These are phyloP conservation scores for Neoaliturus tenellus DNA, from an alignment of 2,888 invertebrate species.

Conservation along the genomic window DNA sequence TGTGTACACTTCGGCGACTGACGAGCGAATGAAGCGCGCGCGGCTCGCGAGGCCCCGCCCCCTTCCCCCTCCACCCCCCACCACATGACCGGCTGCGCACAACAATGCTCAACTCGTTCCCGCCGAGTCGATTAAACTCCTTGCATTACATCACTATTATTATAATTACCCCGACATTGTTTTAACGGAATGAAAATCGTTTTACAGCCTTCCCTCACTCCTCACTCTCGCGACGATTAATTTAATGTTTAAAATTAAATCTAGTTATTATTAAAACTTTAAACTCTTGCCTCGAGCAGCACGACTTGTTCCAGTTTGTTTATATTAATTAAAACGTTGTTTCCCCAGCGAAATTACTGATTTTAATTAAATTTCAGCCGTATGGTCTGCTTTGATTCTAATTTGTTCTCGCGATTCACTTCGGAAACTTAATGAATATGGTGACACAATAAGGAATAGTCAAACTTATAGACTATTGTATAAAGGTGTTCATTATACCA, in stretches of 20 bases:
- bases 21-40: constrained; percentile 42
- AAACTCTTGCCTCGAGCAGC: constrained; percentile 35
- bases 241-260: constrained; percentile 50
- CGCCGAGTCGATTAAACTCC: constrained; percentile 55
- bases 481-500: too few relatives aligned
- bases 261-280: constrained; percentile 48
- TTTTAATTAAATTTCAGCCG: constrained; percentile 55
- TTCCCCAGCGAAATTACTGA: constrained; percentile 32
- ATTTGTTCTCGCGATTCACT: constrained; percentile 14
- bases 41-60: neutral
- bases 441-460: neutral
- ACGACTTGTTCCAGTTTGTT: constrained; percentile 44
- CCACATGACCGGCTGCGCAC: constrained; percentile 51
- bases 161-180: constrained; percentile 58
- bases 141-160: constrained; percentile 61
- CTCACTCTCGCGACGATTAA: constrained; percentile 35
- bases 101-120: constrained; percentile 41
- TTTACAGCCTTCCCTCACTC: constrained; percentile 39
- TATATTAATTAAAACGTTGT: constrained; percentile 55
- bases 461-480: neutral
- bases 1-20: constrained; percentile 9
- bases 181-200: constrained; percentile 57
- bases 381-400: constrained; percentile 33
- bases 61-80: constrained; percentile 38
- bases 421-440: neutral